Conservation (phyloP, 2,797 vertebrate genomes). For the Sebastolobus altivelis region DNA sequence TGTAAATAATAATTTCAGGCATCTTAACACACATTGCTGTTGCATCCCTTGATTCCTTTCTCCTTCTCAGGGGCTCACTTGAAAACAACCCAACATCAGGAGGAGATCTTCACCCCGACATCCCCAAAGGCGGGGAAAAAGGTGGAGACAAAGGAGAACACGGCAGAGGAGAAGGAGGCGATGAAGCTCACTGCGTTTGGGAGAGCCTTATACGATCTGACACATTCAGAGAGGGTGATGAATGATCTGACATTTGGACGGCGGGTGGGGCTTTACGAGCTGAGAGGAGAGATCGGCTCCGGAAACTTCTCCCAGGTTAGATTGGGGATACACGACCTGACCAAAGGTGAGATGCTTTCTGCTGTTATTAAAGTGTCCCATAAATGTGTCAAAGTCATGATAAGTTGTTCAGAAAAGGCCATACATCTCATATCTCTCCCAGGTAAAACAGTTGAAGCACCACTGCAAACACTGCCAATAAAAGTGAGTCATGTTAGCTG, state of each 20-base stretch:
- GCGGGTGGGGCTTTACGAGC: slow-evolving; percentile 81
- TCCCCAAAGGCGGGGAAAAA: slow-evolving; percentile 27
- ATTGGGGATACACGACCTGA: slow-evolving; percentile 84
- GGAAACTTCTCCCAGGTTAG: slow-evolving; percentile 86
- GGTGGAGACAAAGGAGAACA: slow-evolving; percentile 28
- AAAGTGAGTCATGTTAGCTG: neutral
- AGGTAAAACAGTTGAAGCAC: neutral
- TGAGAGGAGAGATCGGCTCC: slow-evolving; percentile 81
- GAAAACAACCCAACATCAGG: slow-evolving; percentile 31
- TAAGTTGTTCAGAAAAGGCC: neutral
- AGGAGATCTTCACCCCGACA: slow-evolving; percentile 12
- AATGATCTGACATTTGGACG: slow-evolving; percentile 78
- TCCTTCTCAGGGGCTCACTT: slow-evolving; percentile 58
- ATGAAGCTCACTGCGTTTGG: slow-evolving; percentile 60
- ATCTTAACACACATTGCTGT: neutral
- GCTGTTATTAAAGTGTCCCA: neutral
- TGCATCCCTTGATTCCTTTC: neutral
- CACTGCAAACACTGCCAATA: neutral
- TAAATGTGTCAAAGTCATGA: slow-evolving; percentile 4
- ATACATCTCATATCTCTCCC: neutral
- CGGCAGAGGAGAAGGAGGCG: slow-evolving; percentile 20
- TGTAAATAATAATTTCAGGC: neutral
- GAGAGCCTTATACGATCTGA: slow-evolving; percentile 77
- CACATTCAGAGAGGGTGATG: slow-evolving; percentile 74
- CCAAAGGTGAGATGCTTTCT: slow-evolving; percentile 81